Percentiles rank a stretch among this genome's conserved stretches.
These are phyloP conservation scores for Melitaea athalia DNA, from an alignment of 2,888 invertebrate species.

Conservation along the genomic window DNA sequence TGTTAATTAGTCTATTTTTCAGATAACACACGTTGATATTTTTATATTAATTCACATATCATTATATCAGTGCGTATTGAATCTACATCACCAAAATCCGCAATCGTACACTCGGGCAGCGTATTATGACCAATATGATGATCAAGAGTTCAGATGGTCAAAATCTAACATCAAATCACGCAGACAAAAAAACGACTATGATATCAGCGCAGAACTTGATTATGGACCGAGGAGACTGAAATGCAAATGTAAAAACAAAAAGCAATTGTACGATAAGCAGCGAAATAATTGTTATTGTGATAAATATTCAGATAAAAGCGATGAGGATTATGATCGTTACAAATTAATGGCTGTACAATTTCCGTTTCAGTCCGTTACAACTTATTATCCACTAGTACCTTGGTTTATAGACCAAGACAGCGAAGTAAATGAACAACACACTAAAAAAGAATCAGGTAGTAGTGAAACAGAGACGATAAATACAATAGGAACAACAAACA, in stretches of 20 bases:
- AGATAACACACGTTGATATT: slow-evolving; percentile 27
- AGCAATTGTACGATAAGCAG: slow-evolving; percentile 9
- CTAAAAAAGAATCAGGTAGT: slow-evolving; percentile 1
- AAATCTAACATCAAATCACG: not conserved
- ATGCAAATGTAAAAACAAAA: slow-evolving; percentile 29
- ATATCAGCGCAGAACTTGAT: slow-evolving; percentile 22
- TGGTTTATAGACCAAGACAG: slow-evolving; percentile 10
- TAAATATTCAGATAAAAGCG: not conserved
- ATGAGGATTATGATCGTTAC: not conserved
- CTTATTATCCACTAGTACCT: not conserved
- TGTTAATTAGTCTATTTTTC: not conserved
- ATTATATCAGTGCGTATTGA: slow-evolving; percentile 8
- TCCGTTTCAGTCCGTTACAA: not conserved
- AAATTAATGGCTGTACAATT: not conserved
- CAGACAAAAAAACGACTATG: slow-evolving; percentile 15
- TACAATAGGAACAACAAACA: not conserved
- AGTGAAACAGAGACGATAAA: not conserved
- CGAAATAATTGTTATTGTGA: slow-evolving; percentile 14
- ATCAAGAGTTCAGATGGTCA: slow-evolving; percentile 16
- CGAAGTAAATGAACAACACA: not conserved
- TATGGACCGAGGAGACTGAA: slow-evolving; percentile 18
- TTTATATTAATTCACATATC: slow-evolving; percentile 29
- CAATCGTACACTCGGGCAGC: slow-evolving; percentile 15
- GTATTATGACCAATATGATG: slow-evolving; percentile 21
- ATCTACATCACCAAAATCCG: slow-evolving; percentile 4